These are phyloP conservation scores for Astyanax mexicanus DNA, from an alignment of 2,797 vertebrate species.

Conservation along the genomic window DNA sequence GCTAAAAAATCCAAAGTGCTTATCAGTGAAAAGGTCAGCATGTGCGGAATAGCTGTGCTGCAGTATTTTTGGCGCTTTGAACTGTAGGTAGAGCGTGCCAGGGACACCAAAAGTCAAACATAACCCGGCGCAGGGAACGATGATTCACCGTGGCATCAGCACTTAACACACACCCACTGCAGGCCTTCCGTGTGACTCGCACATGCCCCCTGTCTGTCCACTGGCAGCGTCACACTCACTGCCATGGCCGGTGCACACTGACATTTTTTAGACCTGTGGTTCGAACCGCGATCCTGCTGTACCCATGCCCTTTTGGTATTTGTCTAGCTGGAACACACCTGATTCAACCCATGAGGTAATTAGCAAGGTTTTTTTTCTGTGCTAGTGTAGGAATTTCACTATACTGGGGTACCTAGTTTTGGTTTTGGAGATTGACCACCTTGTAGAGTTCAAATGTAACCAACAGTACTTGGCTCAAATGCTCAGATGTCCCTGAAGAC, in stretches of 20 bases:
- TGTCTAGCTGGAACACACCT: background rate
- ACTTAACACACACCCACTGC: conserved; percentile 26
- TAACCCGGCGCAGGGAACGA: background rate
- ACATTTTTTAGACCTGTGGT: background rate
- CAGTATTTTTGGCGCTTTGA: background rate
- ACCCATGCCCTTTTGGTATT: background rate
- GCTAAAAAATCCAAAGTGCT: conserved; percentile 10
- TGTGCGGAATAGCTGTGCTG: background rate
- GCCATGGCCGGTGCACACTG: background rate
- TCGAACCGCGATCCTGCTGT: background rate
- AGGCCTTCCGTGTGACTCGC: conserved; percentile 24
- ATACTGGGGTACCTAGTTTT: too few species aligned
- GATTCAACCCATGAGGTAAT: background rate
- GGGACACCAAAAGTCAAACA: conserved; percentile 38
- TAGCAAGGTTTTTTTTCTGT: too few species aligned
- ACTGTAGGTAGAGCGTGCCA: conserved; percentile 18
- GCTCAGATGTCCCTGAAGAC: too few species aligned
- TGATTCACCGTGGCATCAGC: conserved; percentile 40
- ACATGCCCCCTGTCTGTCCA: conserved; percentile 11
- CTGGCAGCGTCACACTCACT: background rate
- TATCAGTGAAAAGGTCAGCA: background rate
- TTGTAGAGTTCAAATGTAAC: too few species aligned
- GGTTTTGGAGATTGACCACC: too few species aligned
- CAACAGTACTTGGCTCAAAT: too few species aligned
- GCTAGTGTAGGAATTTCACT: too few species aligned